A percentile compares a stretch with the other conserved stretches of the same genome.
Evolutionary conservation across 1,140 invertebrate species (phyloP).

Genomic region (Achroia grisella): DNA sequence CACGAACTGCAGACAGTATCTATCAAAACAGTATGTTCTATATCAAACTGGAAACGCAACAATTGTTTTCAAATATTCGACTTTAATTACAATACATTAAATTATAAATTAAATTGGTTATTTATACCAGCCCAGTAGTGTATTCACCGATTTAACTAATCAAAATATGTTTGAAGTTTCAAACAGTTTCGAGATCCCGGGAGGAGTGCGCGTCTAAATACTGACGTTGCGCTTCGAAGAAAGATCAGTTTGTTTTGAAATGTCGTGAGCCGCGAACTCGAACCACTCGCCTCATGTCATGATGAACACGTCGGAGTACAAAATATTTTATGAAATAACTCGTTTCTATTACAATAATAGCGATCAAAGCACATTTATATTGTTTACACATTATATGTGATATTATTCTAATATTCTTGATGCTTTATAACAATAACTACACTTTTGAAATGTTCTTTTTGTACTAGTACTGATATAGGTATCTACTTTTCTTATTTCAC

Average conservation of each 20-base stretch:
- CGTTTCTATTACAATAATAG: conserved; percentile 2
- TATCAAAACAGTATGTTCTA: too few relatives aligned
- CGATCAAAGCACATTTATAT: not conserved
- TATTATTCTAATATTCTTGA: too few relatives aligned
- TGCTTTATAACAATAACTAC: too few relatives aligned
- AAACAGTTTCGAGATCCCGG: conserved; percentile 39
- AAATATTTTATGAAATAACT: conserved; percentile 20
- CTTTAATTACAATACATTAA: too few relatives aligned
- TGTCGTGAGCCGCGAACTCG: conserved; percentile 39
- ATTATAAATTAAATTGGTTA: too few relatives aligned
- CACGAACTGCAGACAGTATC: too few relatives aligned
- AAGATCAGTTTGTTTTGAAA: conserved; percentile 65
- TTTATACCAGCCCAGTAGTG: conserved; percentile 22
- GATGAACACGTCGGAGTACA: conserved; percentile 17
- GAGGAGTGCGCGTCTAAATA: conserved; percentile 46
- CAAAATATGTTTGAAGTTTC: conserved; percentile 65
- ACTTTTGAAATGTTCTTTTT: too few relatives aligned
- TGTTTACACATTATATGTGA: too few relatives aligned
- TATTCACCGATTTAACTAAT: conserved; percentile 48
- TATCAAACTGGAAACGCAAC: too few relatives aligned
- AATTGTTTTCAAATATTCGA: too few relatives aligned
- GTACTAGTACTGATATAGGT: too few relatives aligned
- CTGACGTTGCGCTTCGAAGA: conserved; percentile 28
- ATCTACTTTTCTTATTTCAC: too few relatives aligned
- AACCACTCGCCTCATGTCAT: conserved; percentile 41